Evolutionary conservation across 1,140 invertebrate genomes (phyloP).

Genomic region (Sesamia nonagrioides): DNA sequence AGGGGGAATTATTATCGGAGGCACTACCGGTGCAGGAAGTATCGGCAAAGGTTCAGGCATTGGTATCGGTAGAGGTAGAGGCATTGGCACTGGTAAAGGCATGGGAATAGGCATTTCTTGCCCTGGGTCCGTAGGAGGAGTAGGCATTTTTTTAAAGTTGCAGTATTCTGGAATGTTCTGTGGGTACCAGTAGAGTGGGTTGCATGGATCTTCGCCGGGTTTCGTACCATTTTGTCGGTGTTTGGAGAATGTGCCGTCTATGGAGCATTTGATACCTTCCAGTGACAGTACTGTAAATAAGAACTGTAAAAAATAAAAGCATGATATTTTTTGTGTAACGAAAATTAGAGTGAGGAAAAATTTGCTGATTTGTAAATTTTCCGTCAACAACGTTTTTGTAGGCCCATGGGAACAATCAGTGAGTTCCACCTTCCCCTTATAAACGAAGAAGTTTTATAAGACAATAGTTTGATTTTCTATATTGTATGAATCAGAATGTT

Average conservation of each 20-base stretch:
- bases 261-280: slow-evolving; percentile 54
- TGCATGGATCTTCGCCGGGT: slow-evolving; percentile 66
- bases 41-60: slow-evolving; percentile 41
- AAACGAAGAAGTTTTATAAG: too few species aligned
- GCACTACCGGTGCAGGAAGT: slow-evolving; percentile 10
- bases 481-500: too few species aligned
- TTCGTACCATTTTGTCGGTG: slow-evolving; percentile 52
- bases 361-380: too few species aligned
- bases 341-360: too few species aligned
- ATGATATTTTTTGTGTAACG: too few species aligned
- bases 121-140: not conserved
- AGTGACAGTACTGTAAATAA: slow-evolving; percentile 23
- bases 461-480: too few species aligned
- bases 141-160: slow-evolving; percentile 45
- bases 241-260: slow-evolving; percentile 66
- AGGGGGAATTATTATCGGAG: slow-evolving; percentile 1
- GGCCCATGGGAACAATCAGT: too few species aligned
- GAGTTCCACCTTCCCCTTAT: too few species aligned
- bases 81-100: too few species aligned
- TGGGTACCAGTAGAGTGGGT: slow-evolving; percentile 78
- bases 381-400: too few species aligned
- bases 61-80: slow-evolving; percentile 33
- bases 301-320: slow-evolving; percentile 29
- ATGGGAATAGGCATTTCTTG: slow-evolving; percentile 30
- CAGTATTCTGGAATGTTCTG: slow-evolving; percentile 72